Evolutionary conservation across 2,113 vertebrate species (phyloP), one percentile per base, ranked within the genome.

Genomic region (Kryptolebias marmoratus): DNA sequence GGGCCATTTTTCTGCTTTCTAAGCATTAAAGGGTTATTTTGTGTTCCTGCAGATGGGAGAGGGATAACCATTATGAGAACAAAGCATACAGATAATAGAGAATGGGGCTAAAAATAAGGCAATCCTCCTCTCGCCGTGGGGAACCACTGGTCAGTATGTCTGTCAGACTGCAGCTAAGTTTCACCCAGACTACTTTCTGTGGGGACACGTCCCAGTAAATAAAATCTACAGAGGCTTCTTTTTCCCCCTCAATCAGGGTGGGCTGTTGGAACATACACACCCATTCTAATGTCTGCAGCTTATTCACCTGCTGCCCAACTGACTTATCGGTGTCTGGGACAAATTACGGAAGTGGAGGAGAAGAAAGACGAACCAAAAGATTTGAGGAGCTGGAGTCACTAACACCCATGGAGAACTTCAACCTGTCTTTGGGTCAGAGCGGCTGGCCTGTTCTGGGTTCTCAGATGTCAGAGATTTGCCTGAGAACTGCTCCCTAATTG

Each of bases 11-110:
- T 93, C 91, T 91, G 91, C 92, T 93, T 91, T 94, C 92, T 91
- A 91, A 93, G 92, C 90, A 94, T 93, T 94, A 94, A 93, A 93
- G 93, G 93, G 90, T 93, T 93, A 94, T 94, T 94, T 93, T 93
- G 91, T 87, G 88, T 89, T 90, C 93, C 93, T 90, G 89, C 87
- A 93, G 92, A 93, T 93, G 90, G 91, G 86, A 90, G 90, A 91
- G 84, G 88, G 92, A 91, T 91, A 93, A 94, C 93, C 93, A 94
- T 93, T 93, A 94, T 90, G 89, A 91, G 93, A 93, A 94, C 93
- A 94, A 94, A 94, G 91, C 91, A 59, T 87, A 81, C 67, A 78
- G 90, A 93, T 93, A 94, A 94, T 93, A 91, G 90, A 88, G 92
- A 94, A 93, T 89, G 88, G 90, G 89, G 68, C 87, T 86, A 92